These are phyloP conservation scores for Xiphorhynchus elegans DNA, from an alignment of 2,113 vertebrate species.

Conservation along the genomic window DNA sequence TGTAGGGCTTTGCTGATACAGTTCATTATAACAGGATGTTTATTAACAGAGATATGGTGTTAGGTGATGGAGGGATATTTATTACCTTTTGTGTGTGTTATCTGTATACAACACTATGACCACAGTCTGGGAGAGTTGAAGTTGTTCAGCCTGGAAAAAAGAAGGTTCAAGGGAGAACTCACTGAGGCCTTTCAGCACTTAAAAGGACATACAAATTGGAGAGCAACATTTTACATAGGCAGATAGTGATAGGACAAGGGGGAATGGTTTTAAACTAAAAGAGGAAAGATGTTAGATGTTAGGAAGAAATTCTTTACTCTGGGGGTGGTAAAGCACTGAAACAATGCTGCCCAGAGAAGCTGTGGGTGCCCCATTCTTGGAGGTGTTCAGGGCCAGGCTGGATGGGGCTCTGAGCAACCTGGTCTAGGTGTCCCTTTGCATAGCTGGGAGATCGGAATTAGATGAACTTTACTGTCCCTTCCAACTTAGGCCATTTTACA, in stretches of 20 bases:
- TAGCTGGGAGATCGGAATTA: rapidly evolving
- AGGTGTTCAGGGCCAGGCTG: background rate
- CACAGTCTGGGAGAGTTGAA: background rate
- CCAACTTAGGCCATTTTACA: background rate
- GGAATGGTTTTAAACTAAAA: background rate
- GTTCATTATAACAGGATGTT: no score
- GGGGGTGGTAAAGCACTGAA: background rate
- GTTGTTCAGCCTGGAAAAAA: background rate
- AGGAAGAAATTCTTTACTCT: background rate
- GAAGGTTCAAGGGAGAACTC: background rate
- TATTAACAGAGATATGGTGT: no score
- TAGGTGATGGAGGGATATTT: no score
- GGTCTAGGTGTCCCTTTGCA: background rate
- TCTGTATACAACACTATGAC: no score
- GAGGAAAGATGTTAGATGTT: background rate
- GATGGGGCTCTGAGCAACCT: background rate
- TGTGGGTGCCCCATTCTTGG: background rate
- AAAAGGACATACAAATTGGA: background rate
- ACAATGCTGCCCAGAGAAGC: background rate
- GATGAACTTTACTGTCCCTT: background rate
- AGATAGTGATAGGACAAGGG: background rate
- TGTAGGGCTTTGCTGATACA: no score
- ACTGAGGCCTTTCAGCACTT: background rate
- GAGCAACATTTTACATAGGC: background rate
- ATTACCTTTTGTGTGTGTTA: no score